A percentile compares a stretch with the other conserved stretches of the same genome.
phyloP scores from a whole-genome alignment of 2,797 vertebrate species.

The Sus cebifrons region DNA sequence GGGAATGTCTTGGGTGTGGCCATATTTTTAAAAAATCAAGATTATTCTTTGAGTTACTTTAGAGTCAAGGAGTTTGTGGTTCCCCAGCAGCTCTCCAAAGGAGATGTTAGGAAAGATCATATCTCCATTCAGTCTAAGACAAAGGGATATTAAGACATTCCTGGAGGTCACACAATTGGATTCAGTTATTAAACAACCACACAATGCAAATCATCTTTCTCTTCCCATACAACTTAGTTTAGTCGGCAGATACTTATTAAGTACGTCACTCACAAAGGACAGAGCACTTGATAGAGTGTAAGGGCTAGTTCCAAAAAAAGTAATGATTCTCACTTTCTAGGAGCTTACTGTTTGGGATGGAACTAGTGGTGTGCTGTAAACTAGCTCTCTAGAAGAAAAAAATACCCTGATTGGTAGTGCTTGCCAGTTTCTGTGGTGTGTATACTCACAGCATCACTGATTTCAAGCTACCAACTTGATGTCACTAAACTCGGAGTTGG shows the following conservation, averaged over 20 bases:
- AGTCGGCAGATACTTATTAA: not conserved
- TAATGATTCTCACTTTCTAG: slow-evolving; percentile 23
- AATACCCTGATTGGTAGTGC: slow-evolving; percentile 4
- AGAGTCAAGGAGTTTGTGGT: slow-evolving; percentile 4
- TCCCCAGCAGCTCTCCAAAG: slow-evolving; percentile 15
- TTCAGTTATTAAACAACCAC: slow-evolving; percentile 48
- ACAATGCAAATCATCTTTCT: not conserved
- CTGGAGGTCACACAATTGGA: not conserved
- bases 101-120: not conserved
- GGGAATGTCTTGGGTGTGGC: too few relatives aligned
- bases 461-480: slow-evolving; percentile 37
- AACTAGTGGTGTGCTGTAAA: slow-evolving; percentile 42
- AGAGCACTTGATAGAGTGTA: not conserved
- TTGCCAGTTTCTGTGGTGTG: slow-evolving; percentile 18
- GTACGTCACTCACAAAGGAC: not conserved
- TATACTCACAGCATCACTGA: not conserved
- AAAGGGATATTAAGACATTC: slow-evolving; percentile 36
- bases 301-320: slow-evolving; percentile 47
- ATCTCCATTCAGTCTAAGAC: slow-evolving; percentile 31
- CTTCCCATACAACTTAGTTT: slow-evolving; percentile 28
- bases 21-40: too few relatives aligned
- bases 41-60: not conserved
- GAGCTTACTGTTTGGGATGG: slow-evolving; percentile 20
- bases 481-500: slow-evolving; percentile 5
- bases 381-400: not conserved